phyloP scores from a whole-genome alignment of 2,797 vertebrate species.

The Cuniculus paca region DNA sequence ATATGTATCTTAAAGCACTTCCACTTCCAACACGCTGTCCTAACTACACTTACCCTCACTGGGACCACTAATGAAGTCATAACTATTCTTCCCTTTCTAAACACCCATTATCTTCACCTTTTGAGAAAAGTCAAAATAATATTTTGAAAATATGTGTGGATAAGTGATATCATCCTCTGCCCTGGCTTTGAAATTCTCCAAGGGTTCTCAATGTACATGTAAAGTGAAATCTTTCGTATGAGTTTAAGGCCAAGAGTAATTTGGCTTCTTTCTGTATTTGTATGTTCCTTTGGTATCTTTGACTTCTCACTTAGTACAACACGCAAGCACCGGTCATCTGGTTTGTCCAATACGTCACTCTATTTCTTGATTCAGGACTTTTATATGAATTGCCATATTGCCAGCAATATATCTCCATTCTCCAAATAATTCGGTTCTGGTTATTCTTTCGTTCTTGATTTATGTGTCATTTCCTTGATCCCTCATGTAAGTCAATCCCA shows the following conservation, averaged over 20 bases:
- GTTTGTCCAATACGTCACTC: neutral
- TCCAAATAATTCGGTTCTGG: neutral
- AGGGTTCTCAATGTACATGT: neutral
- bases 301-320: neutral
- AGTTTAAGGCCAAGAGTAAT: neutral
- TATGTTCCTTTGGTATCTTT: neutral
- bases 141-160: neutral
- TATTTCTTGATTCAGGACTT: neutral
- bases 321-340: neutral
- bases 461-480: neutral
- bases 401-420: neutral
- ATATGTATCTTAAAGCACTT: neutral
- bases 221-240: neutral
- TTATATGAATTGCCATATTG: neutral
- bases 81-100: neutral
- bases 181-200: neutral
- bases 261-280: neutral
- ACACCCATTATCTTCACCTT: neutral
- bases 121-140: neutral
- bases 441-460: conserved; percentile 6
- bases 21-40: neutral
- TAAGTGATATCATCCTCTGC: neutral
- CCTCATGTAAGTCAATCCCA: neutral
- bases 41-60: accelerated
- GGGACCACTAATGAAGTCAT: neutral